Base-by-base conservation (phyloP, 1,140 invertebrate species). In the Magallana ariakensis region DNA sequence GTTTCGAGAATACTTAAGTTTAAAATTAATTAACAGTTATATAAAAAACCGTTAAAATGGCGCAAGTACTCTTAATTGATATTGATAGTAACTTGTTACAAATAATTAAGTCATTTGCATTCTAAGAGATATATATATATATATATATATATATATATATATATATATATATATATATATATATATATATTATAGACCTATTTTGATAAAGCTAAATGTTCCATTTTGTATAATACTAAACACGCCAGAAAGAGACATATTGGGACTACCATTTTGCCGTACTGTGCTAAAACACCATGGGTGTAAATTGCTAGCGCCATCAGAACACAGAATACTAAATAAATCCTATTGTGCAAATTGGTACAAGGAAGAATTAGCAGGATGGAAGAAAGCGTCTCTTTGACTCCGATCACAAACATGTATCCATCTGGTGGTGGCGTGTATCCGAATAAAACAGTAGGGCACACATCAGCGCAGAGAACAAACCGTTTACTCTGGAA, bases 281-380 rank as follows among this genome's bases (percentile, higher is more conserved):
- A 70, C 33, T 70, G 66, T 11, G 10, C n/a, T 22, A 70, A 1
- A 70, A 22, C 19, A 26, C 66, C 66, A 70, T 70, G 66, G 19
- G 66, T 70, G 19, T 70, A 70, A 70, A 70, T 70, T 7, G 66
- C 66, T 8, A 70, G 66, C 33, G 19, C 19, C 66, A 70, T 70
- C 9, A 70, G 13, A 10, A 26, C 19, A 11, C 19, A 19, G 13
- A 70, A 70, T 70, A 70, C 11, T 4, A 70, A 10, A 26, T 70
- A 70, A 11, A 70, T 26, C 10, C 66, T 26, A 5, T 10, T 70
- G 19, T 70, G 19, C 19, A 70, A 7, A 26, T 70, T 26, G 8
- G 22, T 8, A 5, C 26, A 19, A 22, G 66, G 66, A 19, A 22
- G 1, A 10, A 70, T 11, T 6, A 70, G 19, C 22, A 26, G 19